Evolutionary conservation across 2,888 invertebrate species (phyloP), one percentile per base, ranked within the genome.

Genomic region (Nephrotoma flavescens): DNA sequence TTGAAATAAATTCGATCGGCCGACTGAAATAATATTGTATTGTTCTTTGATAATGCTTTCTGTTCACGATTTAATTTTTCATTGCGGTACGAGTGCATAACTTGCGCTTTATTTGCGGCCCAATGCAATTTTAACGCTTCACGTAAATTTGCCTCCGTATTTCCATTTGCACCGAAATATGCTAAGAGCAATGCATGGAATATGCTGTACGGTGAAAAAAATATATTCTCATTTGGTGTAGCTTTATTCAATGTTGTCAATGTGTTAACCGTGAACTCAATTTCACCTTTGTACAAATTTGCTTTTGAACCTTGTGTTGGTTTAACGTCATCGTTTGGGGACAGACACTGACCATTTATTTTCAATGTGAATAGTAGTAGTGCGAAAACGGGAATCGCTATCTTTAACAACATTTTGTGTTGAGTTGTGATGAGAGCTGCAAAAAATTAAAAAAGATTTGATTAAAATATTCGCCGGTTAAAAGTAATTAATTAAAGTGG

Each of bases 131-230:
- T 89, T 2, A 92, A 88, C 0, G 88, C 89, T 19, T 89, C 88
- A 0, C 86, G 85, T 15, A 92, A 87, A 87, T 91, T 9, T 93
- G 90, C 89, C 90, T 97, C 96, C 0, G 97, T 97, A 86, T 94
- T 93, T 12, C 94, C 94, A 0, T 93, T 94, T 0, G 96, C 92
- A 0, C 96, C 94, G 89, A 97, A 96, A 90, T 96, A 97, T 0
- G 96, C 96, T 88, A 97, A 92, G 86, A 95, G 90, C 45, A 97
- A 90, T 0, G 97, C 95, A 89, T 97, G 95, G 90, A 96, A 96
- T 12, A 97, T 95, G 88, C 97, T 97, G 92, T 96, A 96, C 0
- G 97, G 97, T 6, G 97, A 97, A 91, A 96, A 97, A 93, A 97
- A 97, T 71, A 97, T 92, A 90, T 97, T 97, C 88, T 95, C 95